Percentiles rank a stretch among this genome's conserved stretches.
Conservation (phyloP, 2,113 vertebrate genomes). For the Mirza zaza region DNA sequence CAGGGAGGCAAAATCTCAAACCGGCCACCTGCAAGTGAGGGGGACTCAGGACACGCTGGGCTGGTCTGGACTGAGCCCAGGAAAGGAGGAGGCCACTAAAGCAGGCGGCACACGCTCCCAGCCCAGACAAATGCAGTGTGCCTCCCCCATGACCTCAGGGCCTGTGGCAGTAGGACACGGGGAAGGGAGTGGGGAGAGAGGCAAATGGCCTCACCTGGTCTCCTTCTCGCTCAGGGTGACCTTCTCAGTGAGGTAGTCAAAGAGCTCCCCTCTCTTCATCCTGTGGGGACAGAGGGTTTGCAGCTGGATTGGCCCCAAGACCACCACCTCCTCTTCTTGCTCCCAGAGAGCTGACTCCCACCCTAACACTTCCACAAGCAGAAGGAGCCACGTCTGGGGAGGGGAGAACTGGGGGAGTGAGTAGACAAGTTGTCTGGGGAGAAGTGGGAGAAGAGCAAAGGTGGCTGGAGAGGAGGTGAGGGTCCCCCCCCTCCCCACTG, state of each 20-base stretch:
- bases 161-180: background rate
- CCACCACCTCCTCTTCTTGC: background rate
- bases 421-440: background rate
- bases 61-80: background rate
- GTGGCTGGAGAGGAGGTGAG: background rate
- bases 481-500: too few relatives aligned
- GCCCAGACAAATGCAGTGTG: fast-evolving
- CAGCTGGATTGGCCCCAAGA: background rate
- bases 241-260: slow-evolving; percentile 98
- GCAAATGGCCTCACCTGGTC: slow-evolving; percentile 88
- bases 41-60: background rate
- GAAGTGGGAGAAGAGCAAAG: background rate
- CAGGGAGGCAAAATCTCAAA: background rate
- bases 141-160: background rate
- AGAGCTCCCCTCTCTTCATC: slow-evolving; percentile 97
- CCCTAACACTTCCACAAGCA: background rate
- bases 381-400: background rate
- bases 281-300: slow-evolving; percentile 78
- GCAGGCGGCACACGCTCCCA: fast-evolving
- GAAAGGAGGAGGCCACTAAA: background rate
- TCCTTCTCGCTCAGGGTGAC: slow-evolving; percentile 97
- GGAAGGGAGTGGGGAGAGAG: background rate
- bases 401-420: background rate
- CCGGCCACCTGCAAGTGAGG: background rate
- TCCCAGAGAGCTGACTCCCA: background rate